Evolutionary conservation across 2,797 vertebrate genomes (phyloP), one percentile per base, ranked within the genome.

Genomic region (Urophycis tenuis): DNA sequence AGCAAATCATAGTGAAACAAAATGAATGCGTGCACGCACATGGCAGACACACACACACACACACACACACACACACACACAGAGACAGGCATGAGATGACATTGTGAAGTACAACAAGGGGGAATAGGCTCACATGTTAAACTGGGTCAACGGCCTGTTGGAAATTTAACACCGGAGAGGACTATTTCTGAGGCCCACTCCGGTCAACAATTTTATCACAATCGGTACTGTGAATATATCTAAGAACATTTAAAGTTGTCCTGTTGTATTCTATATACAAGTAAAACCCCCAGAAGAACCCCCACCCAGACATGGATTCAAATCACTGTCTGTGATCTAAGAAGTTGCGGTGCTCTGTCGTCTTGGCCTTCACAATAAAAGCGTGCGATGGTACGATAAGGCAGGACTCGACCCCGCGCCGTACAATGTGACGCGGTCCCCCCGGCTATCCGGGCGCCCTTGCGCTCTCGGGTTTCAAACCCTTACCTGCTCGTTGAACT

Each of bases 401-500:
- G n/a, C n/a, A n/a, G n/a, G n/a, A n/a, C n/a, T n/a, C n/a, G n/a
- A n/a, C n/a, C n/a, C n/a, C n/a, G n/a, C 39, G 39, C 2, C 12
- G 12, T 41, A 12, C 17, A 3, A 41, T 11, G 36, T 41, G 17
- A 15, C 39, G 3, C 11, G 17, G 39, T 17, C 14, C 39, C 2
- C 2, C n/a, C 1, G 29, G n/a, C n/a, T 29, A 5, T 14, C 25
- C 25, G 19, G 60, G n/a, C 25, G 22, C 15, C 19, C 22, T 64
- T 64, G 60, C 60, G 19, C 12, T 7, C 60, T 64, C 5, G 25
- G 22, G 3, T 22, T n/a, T n/a, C n/a, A n/a, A n/a, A n/a, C n/a
- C 19, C 64, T 45, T 95, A 99, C 98, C 97, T 99, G 97, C 88
- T 99, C 97, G 31, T 97, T 99, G 88, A 98, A 96, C 89, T 96